Evolutionary conservation across 2,113 vertebrate species (phyloP).

Genomic region (Eurypyga helias): DNA sequence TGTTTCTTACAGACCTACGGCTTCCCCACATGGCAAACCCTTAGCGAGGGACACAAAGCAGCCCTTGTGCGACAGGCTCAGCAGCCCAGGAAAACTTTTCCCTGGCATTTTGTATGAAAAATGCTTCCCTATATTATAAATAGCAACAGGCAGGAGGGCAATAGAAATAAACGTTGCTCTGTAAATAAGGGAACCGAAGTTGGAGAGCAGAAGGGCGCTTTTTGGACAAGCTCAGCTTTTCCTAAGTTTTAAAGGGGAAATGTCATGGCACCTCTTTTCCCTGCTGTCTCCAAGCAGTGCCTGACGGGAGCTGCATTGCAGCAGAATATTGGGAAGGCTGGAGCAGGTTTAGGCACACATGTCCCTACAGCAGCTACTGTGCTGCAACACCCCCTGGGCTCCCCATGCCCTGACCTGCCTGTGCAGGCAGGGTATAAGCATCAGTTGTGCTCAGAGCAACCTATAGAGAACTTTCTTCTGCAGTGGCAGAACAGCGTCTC

Average conservation of each 20-base stretch:
- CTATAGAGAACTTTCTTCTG: background rate
- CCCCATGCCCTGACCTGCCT: background rate
- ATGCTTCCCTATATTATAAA: slow-evolving; percentile 5
- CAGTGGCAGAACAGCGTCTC: background rate
- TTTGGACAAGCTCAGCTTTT: slow-evolving; percentile 16
- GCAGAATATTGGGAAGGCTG: background rate
- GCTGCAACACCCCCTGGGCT: background rate
- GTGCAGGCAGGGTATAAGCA: background rate
- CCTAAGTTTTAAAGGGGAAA: background rate
- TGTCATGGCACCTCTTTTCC: background rate
- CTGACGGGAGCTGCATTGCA: rapidly evolving
- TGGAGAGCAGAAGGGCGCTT: slow-evolving; percentile 18
- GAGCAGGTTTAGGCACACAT: background rate
- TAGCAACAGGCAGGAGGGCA: slow-evolving; percentile 38
- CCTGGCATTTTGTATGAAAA: background rate
- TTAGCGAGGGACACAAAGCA: background rate
- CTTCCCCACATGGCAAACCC: slow-evolving; percentile 18
- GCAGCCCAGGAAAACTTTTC: slow-evolving; percentile 25
- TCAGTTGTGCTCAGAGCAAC: background rate
- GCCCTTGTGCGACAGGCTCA: background rate
- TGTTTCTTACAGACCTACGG: slow-evolving; percentile 11
- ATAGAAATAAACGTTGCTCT: slow-evolving; percentile 28
- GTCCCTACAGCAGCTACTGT: background rate
- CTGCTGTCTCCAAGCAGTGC: background rate
- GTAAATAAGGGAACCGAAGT: slow-evolving; percentile 8